Percentiles rank a stretch among this genome's conserved stretches.
Evolutionary conservation across 2,888 invertebrate genomes (phyloP).

Genomic region (Pyrochroa serraticornis): DNA sequence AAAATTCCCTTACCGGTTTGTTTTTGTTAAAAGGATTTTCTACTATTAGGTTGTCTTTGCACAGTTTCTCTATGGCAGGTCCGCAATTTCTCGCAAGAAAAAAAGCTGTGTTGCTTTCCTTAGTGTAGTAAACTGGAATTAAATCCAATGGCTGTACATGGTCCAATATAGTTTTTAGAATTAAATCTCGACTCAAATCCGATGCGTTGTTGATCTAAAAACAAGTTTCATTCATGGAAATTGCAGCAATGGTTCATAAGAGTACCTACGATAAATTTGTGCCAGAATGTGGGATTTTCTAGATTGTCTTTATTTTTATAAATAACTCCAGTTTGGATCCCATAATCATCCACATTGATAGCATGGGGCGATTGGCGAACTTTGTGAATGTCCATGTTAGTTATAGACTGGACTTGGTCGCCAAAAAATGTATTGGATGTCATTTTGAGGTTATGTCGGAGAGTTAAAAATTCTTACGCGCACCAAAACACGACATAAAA

Average conservation of each 20-base stretch:
- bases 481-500: too few species aligned
- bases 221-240: constrained; percentile 16
- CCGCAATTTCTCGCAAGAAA: constrained; percentile 61
- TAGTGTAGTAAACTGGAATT: constrained; percentile 58
- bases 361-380: constrained; percentile 20
- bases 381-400: constrained; percentile 23
- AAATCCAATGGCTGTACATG: constrained; percentile 59
- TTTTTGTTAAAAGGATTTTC: constrained; percentile 41
- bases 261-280: constrained; percentile 45
- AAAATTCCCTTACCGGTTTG: constrained; percentile 17
- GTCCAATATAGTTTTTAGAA: constrained; percentile 57
- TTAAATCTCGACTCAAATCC: constrained; percentile 41
- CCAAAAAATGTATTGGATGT: constrained; percentile 3
- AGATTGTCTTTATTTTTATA: constrained; percentile 37
- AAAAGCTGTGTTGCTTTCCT: constrained; percentile 47
- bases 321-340: constrained; percentile 33
- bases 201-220: constrained; percentile 50
- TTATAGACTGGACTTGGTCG: constrained; percentile 3
- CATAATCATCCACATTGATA: constrained; percentile 14
- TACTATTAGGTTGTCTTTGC: constrained; percentile 57
- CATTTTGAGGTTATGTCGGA: constrained; percentile 15
- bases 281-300: constrained; percentile 42
- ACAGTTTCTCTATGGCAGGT: constrained; percentile 59
- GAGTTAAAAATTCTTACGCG: background rate
- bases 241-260: background rate